Conservation (phyloP, 2,797 vertebrate genomes). For the Sebastes elongatus region DNA sequence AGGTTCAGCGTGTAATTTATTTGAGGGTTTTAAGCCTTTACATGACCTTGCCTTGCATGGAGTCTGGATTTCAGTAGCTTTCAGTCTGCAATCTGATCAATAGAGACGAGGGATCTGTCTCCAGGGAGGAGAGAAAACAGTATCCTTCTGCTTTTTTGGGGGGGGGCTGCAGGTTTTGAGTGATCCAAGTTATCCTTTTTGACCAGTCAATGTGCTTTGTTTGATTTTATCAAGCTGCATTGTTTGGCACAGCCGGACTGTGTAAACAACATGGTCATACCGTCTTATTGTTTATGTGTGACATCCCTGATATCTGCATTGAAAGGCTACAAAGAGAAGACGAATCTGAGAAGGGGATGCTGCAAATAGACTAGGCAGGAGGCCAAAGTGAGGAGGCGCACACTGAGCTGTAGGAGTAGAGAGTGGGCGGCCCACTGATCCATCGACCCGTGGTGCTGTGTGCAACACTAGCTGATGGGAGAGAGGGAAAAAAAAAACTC, state of each 20-base stretch:
- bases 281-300: constrained; percentile 56
- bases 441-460: constrained; percentile 72
- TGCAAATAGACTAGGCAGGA: constrained; percentile 76
- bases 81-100: constrained; percentile 71
- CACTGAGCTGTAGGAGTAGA: constrained; percentile 66
- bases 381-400: constrained; percentile 76
- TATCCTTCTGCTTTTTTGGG: constrained; percentile 44
- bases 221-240: constrained; percentile 54
- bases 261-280: constrained; percentile 59
- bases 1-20: constrained; percentile 33
- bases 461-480: constrained; percentile 61
- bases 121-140: constrained; percentile 52
- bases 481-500: constrained; percentile 19
- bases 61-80: constrained; percentile 60
- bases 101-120: constrained; percentile 62
- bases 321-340: constrained; percentile 64
- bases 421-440: constrained; percentile 72
- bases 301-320: constrained; percentile 62
- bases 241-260: constrained; percentile 45
- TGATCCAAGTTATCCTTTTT: constrained; percentile 46
- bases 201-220: constrained; percentile 47
- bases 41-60: constrained; percentile 51
- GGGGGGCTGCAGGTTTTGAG: constrained; percentile 14
- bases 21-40: constrained; percentile 45
- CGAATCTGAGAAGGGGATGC: constrained; percentile 72